These are phyloP conservation scores for Drosophila sproati DNA, from an alignment of 1,140 invertebrate genomes.

Conservation along the genomic window DNA sequence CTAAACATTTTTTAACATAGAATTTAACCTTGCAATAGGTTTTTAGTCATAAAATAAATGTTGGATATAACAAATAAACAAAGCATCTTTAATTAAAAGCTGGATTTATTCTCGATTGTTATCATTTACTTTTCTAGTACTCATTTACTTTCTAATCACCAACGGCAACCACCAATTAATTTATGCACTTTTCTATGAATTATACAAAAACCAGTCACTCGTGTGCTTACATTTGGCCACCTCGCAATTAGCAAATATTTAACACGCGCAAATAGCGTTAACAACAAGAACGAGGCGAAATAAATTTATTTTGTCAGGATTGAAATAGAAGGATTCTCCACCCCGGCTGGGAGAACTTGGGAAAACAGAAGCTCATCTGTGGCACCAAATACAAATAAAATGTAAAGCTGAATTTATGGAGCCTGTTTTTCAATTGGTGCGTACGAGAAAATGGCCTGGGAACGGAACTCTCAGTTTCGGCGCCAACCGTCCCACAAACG, in stretches of 20 bases:
- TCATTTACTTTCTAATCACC: not conserved
- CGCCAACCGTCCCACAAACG: constrained; percentile 1
- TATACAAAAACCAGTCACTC: constrained; percentile 5
- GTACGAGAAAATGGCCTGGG: not conserved
- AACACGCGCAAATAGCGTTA: constrained; percentile 54
- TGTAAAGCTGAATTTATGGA: constrained; percentile 73
- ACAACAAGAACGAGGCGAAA: constrained; percentile 38
- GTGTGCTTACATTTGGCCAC: constrained; percentile 20
- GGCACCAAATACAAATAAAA: constrained; percentile 62
- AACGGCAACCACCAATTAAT: not conserved
- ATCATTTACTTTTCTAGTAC: no score
- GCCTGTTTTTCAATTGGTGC: constrained; percentile 63
- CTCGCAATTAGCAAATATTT: constrained; percentile 44
- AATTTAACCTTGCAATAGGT: not conserved
- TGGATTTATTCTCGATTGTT: no score
- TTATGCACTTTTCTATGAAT: constrained; percentile 1
- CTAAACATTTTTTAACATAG: constrained; percentile 10
- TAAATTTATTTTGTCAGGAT: constrained; percentile 57
- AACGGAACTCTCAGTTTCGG: constrained; percentile 11
- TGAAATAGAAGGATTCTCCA: constrained; percentile 52
- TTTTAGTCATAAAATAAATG: no score
- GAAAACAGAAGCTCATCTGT: constrained; percentile 46
- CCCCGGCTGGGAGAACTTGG: constrained; percentile 14
- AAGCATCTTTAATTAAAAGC: not conserved
- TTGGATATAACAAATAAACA: no score